Base-by-base conservation (phyloP, 2,888 invertebrate genomes). In the Troides oblongomaculatus region DNA sequence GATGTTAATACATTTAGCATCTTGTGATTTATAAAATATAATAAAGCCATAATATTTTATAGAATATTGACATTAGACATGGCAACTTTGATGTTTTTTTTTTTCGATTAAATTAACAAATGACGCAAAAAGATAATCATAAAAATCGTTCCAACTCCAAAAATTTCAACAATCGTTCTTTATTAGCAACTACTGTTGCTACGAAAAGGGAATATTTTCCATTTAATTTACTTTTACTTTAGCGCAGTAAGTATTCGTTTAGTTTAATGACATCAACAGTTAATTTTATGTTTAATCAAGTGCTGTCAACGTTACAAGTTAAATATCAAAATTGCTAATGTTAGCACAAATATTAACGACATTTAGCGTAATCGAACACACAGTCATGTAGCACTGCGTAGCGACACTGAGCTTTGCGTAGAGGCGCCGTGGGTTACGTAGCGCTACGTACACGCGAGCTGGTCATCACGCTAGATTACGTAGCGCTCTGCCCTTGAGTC, bases 311-410 rank as follows among this genome's bases (percentile, higher is more conserved):
- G 58, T 25, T 58, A 65, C 58, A 39, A 23, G 4, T 18, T 46
- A 65, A 25, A 64, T 14, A 21, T 46, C 50, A 50, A 30, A 8
- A 43, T 23, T 30, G 23, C 21, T 58, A 25, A 46, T 25, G 39
- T 66, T 60, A 60, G 60, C 60, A 36, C 30, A 30, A 50, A 21
- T 57, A 57, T 53, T 10, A n/a, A 36, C 39, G 53, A 62, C n/a
- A 62, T 46, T 43, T 57, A 68, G 62, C 62, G 57, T 57, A 50
- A 68, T 46, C n/a, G 43, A 58, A 68, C 46, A 61, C 39, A 43
- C 6, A 39, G 57, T 62, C 53, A 18, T 53, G 53, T 46, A 46
- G 68, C 68, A 46, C 50, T 67, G 46, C 56, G 66, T 61, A 66
- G 61, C 66, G 66, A 39, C 23, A 53, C 21, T 18, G 25, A 17